Conservation (phyloP, 2,888 invertebrate genomes). For the Chaetoderma sp. region DNA sequence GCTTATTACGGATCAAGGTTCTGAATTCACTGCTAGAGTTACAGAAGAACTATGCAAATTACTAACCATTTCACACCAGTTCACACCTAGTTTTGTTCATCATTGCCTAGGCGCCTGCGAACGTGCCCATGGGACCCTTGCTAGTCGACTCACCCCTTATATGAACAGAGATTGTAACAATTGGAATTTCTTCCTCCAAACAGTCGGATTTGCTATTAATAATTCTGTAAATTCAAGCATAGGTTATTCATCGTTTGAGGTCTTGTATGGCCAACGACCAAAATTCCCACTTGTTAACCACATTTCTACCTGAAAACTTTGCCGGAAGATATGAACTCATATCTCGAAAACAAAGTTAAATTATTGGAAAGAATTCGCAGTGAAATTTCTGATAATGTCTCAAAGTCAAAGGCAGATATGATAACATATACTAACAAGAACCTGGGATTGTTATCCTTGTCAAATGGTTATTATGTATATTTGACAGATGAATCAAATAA, state of each 20-base stretch:
- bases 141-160: not conserved
- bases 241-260: slow-evolving; percentile 6
- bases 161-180: not conserved
- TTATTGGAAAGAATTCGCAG: not conserved
- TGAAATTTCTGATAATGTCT: not conserved
- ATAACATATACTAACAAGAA: slow-evolving; percentile 5
- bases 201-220: slow-evolving; percentile 6
- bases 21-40: slow-evolving; percentile 11
- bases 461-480: slow-evolving; percentile 34
- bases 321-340: not conserved
- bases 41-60: slow-evolving; percentile 29
- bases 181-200: not conserved
- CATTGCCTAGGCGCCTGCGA: slow-evolving; percentile 2
- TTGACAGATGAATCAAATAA: slow-evolving; percentile 22
- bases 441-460: slow-evolving; percentile 2
- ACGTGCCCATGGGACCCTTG: not conserved
- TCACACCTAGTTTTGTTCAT: slow-evolving; percentile 5
- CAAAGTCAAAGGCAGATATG: slow-evolving; percentile 16
- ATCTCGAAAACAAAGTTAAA: not conserved
- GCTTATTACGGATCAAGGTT: slow-evolving; percentile 4
- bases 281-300: not conserved
- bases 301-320: not conserved
- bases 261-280: slow-evolving; percentile 13
- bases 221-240: not conserved
- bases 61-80: too few relatives aligned